Base-by-base conservation (phyloP, 1,140 invertebrate species). In the Antheraea mylitta region DNA sequence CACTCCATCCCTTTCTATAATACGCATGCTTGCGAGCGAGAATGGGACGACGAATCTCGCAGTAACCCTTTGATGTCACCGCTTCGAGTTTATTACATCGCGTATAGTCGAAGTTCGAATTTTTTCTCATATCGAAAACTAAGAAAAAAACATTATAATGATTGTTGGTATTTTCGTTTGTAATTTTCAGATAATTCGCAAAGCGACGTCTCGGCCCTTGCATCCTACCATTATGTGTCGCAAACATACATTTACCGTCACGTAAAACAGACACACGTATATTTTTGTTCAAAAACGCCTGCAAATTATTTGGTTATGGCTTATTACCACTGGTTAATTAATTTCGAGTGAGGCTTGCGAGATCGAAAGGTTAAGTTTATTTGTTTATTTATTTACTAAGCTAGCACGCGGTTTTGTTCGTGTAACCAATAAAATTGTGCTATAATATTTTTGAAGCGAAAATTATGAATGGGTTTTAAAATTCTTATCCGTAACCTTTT, bases 311-410 rank as follows among this genome's bases (percentile, higher is more conserved):
- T 53, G 4, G 6, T 9, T 53, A 13, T 16, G 1, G 0, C 45
- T 53, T 53, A 53, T 53, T 53, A 53, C 45, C 45, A 53, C 9
- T 53, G 45, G 45, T 16, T 53, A 53, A 53, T 53, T 53, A 13
- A 53, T 53, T 53, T 53, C 5, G 45, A n/a, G 9, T 53, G 45
- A 13, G 5, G 45, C 10, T 53, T 53, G 45, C 45, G 45, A 53
- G 45, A 53, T 53, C 45, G 45, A 53, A 53, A 16, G 45, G 45
- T n/a, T 53, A 53, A n/a, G 45, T 53, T n/a, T n/a, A n/a, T 53
- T 53, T 53, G 45, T 53, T 53, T 42, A 42, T 42, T 42, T 42
- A 42, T 42, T 42, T 42, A 42, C 22, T 30, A 42, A 7, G 7
- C 38, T 0, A 4, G 38, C 38, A 42, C 8, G 16, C 22, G 22